Conservation (phyloP, 2,113 vertebrate genomes). For the Gymnorhina tibicen region DNA sequence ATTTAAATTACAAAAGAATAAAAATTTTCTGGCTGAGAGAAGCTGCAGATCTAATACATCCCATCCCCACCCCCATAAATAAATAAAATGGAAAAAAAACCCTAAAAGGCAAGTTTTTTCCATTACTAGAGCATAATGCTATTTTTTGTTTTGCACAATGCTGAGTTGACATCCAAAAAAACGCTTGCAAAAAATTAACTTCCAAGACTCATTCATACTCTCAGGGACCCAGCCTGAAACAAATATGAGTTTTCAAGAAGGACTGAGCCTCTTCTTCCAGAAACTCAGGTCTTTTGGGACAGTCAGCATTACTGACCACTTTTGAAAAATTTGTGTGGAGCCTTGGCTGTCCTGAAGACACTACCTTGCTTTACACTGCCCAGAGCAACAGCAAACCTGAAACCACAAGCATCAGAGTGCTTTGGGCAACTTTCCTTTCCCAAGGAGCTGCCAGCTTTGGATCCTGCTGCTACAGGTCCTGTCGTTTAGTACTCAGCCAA, state of each 20-base stretch:
- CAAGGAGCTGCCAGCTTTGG: not conserved
- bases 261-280: not conserved
- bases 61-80: not conserved
- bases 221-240: not conserved
- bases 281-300: not conserved
- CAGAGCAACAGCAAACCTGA: not conserved
- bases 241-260: not conserved
- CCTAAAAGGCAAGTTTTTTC: not conserved
- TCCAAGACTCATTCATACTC: not conserved
- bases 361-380: not conserved
- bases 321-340: not conserved
- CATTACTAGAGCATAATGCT: not conserved
- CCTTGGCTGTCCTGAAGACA: not conserved
- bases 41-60: not conserved
- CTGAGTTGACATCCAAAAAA: conserved; percentile 1
- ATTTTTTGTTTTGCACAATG: not conserved
- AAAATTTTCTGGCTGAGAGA: not conserved
- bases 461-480: not conserved
- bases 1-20: not conserved
- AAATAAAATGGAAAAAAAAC: not conserved
- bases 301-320: not conserved
- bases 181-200: not conserved
- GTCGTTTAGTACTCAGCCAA: not conserved
- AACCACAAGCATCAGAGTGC: not conserved
- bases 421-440: not conserved